Conservation (phyloP, 2,113 vertebrate species). For the Bos taurus region ARS-UCD2.0 NC_037330.1:112889501-112890000, state of each 20-base stretch:
- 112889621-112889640: neutral
- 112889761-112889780: neutral
- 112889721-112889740: neutral
- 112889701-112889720: neutral
- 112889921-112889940: neutral
- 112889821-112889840: neutral
- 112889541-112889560: neutral
- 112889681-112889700: neutral
- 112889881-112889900: neutral
- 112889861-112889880: neutral
- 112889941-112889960: neutral
- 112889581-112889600: neutral
- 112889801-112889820: neutral
- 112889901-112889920: neutral
- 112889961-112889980: neutral
- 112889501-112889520: neutral
- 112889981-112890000: neutral
- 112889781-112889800: neutral
- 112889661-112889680: neutral
- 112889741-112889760: neutral
- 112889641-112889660: neutral
- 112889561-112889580: neutral
- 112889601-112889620: neutral
- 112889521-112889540: neutral
- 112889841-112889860: accelerated